Percentiles rank a stretch among this genome's conserved stretches.
phyloP scores from a whole-genome alignment of 1,140 invertebrate species.

The Bombus pascuorum region DNA sequence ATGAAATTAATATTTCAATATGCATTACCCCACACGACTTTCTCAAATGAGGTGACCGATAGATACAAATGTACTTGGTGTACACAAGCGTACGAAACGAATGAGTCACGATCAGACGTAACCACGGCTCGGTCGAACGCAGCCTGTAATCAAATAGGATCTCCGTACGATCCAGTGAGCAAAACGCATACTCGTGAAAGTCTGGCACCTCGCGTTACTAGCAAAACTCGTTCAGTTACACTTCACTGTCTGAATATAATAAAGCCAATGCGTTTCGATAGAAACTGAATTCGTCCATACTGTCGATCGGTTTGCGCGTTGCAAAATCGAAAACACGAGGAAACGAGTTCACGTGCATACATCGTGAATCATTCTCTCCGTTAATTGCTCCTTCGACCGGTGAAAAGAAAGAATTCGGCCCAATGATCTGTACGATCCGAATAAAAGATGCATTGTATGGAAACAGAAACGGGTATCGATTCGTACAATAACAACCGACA shows the following conservation, averaged over 20 bases:
- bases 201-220: slow-evolving; percentile 48
- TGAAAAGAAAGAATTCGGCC: not conserved
- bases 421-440: not conserved
- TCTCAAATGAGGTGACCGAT: slow-evolving; percentile 64
- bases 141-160: slow-evolving; percentile 69
- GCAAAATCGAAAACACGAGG: not conserved
- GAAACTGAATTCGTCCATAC: slow-evolving; percentile 14
- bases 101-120: slow-evolving; percentile 69
- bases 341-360: not conserved
- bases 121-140: slow-evolving; percentile 53
- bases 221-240: slow-evolving; percentile 43
- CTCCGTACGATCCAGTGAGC: slow-evolving; percentile 63
- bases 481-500: not conserved
- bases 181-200: slow-evolving; percentile 62
- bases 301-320: not conserved
- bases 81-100: slow-evolving; percentile 49
- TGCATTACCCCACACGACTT: slow-evolving; percentile 56
- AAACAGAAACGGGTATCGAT: not conserved
- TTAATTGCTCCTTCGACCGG: not conserved
- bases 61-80: slow-evolving; percentile 38
- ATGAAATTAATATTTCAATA: slow-evolving; percentile 59
- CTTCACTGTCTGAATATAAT: slow-evolving; percentile 17
- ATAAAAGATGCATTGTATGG: not conserved
- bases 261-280: not conserved
- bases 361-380: not conserved